These are phyloP conservation scores for Drosophila differens DNA, from an alignment of 2,888 invertebrate species.

Conservation along the genomic window DNA sequence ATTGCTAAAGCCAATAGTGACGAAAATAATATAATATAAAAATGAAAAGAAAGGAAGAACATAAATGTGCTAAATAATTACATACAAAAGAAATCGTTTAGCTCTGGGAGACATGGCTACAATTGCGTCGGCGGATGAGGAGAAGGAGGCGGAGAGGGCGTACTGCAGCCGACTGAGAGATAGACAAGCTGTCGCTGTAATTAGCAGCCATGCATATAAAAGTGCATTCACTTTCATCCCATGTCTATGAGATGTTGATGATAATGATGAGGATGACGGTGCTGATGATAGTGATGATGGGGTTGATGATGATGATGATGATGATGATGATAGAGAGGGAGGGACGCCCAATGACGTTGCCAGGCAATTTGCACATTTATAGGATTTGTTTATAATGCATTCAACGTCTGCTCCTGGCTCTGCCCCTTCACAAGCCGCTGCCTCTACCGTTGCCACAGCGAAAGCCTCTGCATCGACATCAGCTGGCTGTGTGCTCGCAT, in stretches of 20 bases:
- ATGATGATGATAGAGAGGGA: constrained; percentile 3
- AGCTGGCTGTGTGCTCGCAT: constrained; percentile 8
- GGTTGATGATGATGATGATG: constrained; percentile 10
- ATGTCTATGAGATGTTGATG: constrained; percentile 49
- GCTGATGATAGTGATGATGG: constrained; percentile 23
- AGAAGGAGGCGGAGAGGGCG: not conserved
- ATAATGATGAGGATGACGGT: constrained; percentile 43
- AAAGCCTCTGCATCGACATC: not conserved
- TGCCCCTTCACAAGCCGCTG: not conserved
- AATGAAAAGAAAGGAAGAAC: constrained; percentile 11
- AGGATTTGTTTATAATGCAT: constrained; percentile 75
- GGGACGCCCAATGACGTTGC: constrained; percentile 65
- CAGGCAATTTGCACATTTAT: constrained; percentile 75
- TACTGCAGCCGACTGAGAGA: constrained; percentile 30
- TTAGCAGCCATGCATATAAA: constrained; percentile 76
- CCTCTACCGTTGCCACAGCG: not conserved
- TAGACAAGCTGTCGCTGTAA: constrained; percentile 77
- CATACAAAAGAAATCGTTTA: constrained; percentile 58
- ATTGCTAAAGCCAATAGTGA: constrained; percentile 18
- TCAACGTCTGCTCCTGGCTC: constrained; percentile 9
- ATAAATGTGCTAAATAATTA: constrained; percentile 61
- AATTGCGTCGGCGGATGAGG: constrained; percentile 9
- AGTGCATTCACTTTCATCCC: constrained; percentile 77
- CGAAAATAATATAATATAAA: constrained; percentile 19
- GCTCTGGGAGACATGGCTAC: constrained; percentile 43